Evolutionary conservation across 2,113 vertebrate genomes (phyloP), one percentile per base, ranked within the genome.

Genomic region (Aegithalos caudatus): DNA sequence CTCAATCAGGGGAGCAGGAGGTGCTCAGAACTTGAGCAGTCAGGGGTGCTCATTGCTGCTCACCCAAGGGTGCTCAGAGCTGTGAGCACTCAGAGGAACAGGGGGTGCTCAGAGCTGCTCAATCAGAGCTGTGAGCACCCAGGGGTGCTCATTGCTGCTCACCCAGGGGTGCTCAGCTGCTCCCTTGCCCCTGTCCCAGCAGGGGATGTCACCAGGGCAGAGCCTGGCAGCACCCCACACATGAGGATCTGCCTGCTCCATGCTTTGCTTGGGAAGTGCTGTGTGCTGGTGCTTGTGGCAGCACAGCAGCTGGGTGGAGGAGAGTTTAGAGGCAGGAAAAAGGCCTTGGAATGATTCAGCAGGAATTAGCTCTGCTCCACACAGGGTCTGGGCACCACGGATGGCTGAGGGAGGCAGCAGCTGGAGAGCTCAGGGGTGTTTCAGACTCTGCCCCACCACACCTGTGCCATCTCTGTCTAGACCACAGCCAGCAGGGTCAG

Each of bases 351-450:
- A 35, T 96, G 92, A 87, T 86, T 94, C 91, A 95, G 88, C 72
- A 84, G 3, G 91, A 94, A 82, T 44, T 3, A 66, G 60, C 88
- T 86, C 29, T 60, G 72, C 91, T 86, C 72, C 57, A 19, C 1
- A 7, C 40, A 12, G 0, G 1, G 22, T 18, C 54, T 65, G 1
- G 0, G 1, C 10, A 2, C 33, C 28, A 2, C 2, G 2, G 1
- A 0, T 2, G 79, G 61, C 10, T 12, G 64, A 50, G 74, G 1
- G 61, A 50, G 54, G 1, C 44, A 25, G 21, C 27, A 11, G 37
- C 73, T 60, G 31, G 5, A 4, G 60, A 37, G 67, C 76, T 25
- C 25, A 20, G 90, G 23, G 58, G 54, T 7, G 3, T 8, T 31
- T 20, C 23, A 44, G 64, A 4, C 77, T n/a, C 20, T 44, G 69